phyloP scores from a whole-genome alignment of 2,113 vertebrate genomes.

The Amphiprion percula region DNA sequence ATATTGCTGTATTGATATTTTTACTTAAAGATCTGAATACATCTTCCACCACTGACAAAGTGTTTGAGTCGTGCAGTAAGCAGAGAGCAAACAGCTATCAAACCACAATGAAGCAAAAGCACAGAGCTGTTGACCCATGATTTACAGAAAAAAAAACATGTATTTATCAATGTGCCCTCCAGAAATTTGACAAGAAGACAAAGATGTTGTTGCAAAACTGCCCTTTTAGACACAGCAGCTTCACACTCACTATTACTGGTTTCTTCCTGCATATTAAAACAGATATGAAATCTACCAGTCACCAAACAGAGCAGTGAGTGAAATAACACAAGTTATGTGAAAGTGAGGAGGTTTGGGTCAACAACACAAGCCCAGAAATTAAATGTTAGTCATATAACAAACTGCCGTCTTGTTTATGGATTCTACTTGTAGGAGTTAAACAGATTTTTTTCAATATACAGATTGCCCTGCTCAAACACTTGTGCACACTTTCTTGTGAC shows the following conservation, averaged over 20 bases:
- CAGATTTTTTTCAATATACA: too few species aligned
- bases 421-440: neutral
- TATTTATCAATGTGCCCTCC: too few species aligned
- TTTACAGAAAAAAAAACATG: too few species aligned
- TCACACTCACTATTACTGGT: neutral
- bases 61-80: too few species aligned
- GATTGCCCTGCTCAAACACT: too few species aligned
- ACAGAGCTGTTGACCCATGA: too few species aligned
- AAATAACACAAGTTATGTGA: slow-evolving; percentile 13
- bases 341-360: neutral
- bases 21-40: too few species aligned
- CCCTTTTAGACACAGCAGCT: neutral
- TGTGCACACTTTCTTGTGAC: neutral
- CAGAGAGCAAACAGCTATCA: too few species aligned
- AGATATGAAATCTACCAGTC: neutral
- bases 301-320: neutral
- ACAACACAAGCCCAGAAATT: neutral
- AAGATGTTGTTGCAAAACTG: neutral
- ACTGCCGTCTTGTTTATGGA: neutral
- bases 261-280: neutral
- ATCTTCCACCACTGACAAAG: too few species aligned
- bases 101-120: too few species aligned
- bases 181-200: too few species aligned
- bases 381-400: neutral
- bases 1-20: too few species aligned